Evolutionary conservation across 2,797 vertebrate genomes (phyloP).

Genomic region (Anomalospiza imberbis): DNA sequence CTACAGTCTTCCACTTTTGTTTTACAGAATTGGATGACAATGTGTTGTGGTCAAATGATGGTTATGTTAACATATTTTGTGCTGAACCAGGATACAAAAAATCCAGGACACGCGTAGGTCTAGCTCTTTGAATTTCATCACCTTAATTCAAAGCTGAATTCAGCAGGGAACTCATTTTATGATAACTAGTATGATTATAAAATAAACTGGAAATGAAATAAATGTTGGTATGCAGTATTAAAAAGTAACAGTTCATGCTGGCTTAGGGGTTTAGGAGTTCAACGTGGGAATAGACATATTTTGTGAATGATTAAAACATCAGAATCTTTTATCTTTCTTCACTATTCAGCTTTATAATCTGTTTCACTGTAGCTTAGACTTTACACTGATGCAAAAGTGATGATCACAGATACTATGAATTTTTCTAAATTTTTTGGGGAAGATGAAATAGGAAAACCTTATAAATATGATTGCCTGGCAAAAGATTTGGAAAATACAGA

Average conservation of each 20-base stretch:
- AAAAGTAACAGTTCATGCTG: neutral
- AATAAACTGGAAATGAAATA: conserved; percentile 2
- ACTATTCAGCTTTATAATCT: neutral
- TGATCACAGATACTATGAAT: neutral
- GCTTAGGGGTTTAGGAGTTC: neutral
- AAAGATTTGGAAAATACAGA: too few relatives aligned
- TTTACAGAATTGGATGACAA: neutral
- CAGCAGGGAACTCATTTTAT: neutral
- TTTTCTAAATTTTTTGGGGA: too few relatives aligned
- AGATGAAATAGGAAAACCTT: too few relatives aligned
- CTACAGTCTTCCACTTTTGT: neutral
- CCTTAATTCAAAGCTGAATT: conserved; percentile 4
- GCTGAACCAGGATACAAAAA: neutral
- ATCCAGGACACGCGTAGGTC: neutral
- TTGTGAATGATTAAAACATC: neutral
- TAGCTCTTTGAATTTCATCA: neutral
- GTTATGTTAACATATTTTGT: neutral
- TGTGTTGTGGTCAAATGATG: neutral
- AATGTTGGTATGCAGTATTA: neutral
- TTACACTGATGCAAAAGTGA: neutral
- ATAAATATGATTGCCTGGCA: too few relatives aligned
- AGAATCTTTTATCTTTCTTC: neutral
- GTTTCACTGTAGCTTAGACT: neutral
- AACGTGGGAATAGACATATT: neutral
- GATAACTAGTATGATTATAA: neutral